Evolutionary conservation across 2,797 vertebrate species (phyloP), one percentile per base, ranked within the genome.

Genomic region (Centropyge bicolor): DNA sequence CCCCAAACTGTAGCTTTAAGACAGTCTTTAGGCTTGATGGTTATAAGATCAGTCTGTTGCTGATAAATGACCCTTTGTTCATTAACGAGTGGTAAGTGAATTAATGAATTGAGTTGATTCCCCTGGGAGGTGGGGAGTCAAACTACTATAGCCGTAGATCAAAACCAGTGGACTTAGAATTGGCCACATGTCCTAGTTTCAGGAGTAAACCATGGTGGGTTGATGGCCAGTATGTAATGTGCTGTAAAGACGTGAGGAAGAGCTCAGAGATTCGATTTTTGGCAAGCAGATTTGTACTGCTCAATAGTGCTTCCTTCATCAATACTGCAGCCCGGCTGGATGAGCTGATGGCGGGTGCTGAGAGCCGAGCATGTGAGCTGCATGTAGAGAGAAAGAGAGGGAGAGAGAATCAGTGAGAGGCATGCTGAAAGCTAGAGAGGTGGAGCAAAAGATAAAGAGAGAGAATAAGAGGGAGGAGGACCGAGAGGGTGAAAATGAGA

Each of bases 351-450:
- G 76, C 38, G 13, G 66, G 62, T 35, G 22, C 76, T 68, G 75
- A 57, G 76, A 69, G 78, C 65, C 5, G 77, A 71, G 79, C 66
- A 76, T 90, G 87, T 84, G 84, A 87, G 87, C 84, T 78, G 88
- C 87, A 88, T 88, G 76, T 51, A 76, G 91, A 87, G 81, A 70
- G 70, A 67, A 19, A 16, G 2, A 12, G 46, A 68, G 61, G 16
- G 35, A 56, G 52, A 60, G 51, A 75, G 41, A 77, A 59, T 41
- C 11, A 14, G 70, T 56, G 60, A 71, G 62, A 66, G 46, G 62
- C 61, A 68, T 49, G 64, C 63, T 57, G 79, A 80, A 76, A 78
- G 71, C 57, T 40, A 31, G 48, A 80, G 73, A 74, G 67, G 66
- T 83, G 52, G 70, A 76, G 79, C 48, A 79, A 52, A 70, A 80